phyloP scores from a whole-genome alignment of 2,888 invertebrate genomes.

The Pelosia muscerda region DNA sequence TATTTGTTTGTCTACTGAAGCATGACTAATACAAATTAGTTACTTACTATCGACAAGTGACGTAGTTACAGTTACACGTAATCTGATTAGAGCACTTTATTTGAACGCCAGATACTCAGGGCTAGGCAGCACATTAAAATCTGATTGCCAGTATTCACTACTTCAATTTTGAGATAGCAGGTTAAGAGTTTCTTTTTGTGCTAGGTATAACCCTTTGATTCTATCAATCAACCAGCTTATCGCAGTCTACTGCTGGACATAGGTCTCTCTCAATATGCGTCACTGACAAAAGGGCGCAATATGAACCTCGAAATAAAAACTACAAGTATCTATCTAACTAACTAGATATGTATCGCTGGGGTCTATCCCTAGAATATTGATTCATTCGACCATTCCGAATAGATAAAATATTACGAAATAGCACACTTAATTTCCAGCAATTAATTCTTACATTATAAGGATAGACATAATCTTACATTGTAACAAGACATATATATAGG shows the following conservation, averaged over 20 bases:
- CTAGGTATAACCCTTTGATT: too few species aligned
- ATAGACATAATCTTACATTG: neutral
- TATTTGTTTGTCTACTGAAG: slow-evolving; percentile 13
- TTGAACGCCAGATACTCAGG: slow-evolving; percentile 8
- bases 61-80: slow-evolving; percentile 21
- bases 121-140: neutral
- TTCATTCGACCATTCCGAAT: slow-evolving; percentile 5
- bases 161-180: neutral
- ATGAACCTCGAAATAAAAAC: too few species aligned
- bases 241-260: too few species aligned
- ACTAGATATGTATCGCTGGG: too few species aligned
- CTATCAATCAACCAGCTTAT: too few species aligned
- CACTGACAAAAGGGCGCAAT: too few species aligned
- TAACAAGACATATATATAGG: too few species aligned
- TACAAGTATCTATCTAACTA: too few species aligned
- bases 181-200: too few species aligned
- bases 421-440: slow-evolving; percentile 2
- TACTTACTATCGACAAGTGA: slow-evolving; percentile 21
- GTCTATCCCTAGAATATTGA: neutral
- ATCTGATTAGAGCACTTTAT: slow-evolving; percentile 32
- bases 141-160: neutral
- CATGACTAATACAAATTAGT: slow-evolving; percentile 13
- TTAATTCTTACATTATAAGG: neutral
- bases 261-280: too few species aligned
- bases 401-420: slow-evolving; percentile 7